phyloP scores from a whole-genome alignment of 2,797 vertebrate species.

The Pipistrellus kuhlii region DNA sequence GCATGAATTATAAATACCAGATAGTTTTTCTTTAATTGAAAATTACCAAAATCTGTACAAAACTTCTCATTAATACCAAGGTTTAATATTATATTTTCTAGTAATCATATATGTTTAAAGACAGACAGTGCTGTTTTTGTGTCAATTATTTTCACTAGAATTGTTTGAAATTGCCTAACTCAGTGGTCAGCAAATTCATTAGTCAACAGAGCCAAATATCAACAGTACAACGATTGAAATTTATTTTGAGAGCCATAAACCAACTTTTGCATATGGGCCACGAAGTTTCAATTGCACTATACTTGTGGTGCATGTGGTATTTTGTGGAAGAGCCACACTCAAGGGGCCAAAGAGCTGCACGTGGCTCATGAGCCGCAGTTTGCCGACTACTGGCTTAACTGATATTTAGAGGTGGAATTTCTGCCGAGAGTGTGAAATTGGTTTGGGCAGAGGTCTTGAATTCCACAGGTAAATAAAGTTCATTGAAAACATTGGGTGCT shows the following conservation, averaged over 20 bases:
- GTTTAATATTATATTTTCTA: not conserved
- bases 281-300: too few species aligned
- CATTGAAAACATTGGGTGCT: not conserved
- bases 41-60: not conserved
- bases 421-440: not conserved
- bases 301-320: too few species aligned
- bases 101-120: not conserved
- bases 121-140: not conserved
- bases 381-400: not conserved
- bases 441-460: not conserved
- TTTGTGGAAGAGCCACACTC: too few species aligned
- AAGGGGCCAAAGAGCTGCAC: too few species aligned
- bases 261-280: too few species aligned
- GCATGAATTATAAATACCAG: not conserved
- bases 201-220: too few species aligned
- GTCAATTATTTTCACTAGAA: not conserved
- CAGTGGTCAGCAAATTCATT: too few species aligned
- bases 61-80: constrained; percentile 18
- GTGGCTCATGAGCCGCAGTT: too few species aligned
- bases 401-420: not conserved
- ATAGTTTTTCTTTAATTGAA: not conserved
- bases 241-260: too few species aligned
- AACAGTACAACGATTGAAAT: too few species aligned
- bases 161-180: not conserved
- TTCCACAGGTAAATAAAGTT: not conserved